A percentile compares a stretch with the other conserved stretches of the same genome.
These are phyloP conservation scores for Stenurella melanura DNA, from an alignment of 2,888 invertebrate genomes.

Conservation along the genomic window DNA sequence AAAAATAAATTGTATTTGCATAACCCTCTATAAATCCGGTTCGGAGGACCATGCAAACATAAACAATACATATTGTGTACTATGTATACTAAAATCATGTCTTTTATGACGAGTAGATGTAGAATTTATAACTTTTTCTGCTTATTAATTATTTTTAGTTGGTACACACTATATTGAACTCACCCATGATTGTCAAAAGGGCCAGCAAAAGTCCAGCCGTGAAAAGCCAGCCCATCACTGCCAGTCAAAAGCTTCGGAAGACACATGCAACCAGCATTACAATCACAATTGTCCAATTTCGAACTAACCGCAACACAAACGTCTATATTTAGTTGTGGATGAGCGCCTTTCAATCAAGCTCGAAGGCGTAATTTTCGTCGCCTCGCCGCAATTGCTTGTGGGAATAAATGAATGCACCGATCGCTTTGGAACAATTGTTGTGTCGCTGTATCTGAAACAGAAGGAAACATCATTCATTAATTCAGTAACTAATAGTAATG, in stretches of 20 bases:
- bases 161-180: slow-evolving; percentile 39
- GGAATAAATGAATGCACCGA: not conserved
- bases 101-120: too few species aligned
- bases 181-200: slow-evolving; percentile 73
- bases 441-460: not conserved
- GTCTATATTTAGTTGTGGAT: not conserved
- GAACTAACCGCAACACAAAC: slow-evolving; percentile 1
- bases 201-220: slow-evolving; percentile 72
- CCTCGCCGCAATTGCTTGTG: not conserved
- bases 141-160: too few species aligned
- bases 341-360: not conserved
- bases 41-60: not conserved
- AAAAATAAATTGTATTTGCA: too few species aligned
- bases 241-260: slow-evolving; percentile 70
- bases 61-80: too few species aligned
- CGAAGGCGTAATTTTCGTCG: not conserved
- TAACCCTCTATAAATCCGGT: not conserved
- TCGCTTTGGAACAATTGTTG: not conserved
- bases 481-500: too few species aligned
- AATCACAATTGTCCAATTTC: slow-evolving; percentile 34
- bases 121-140: too few species aligned
- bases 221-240: slow-evolving; percentile 75
- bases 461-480: not conserved
- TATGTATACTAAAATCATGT: too few species aligned
- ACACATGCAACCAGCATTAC: slow-evolving; percentile 60